These are phyloP conservation scores for Pachydiplax longipennis DNA, from an alignment of 2,888 invertebrate genomes.

Conservation along the genomic window DNA sequence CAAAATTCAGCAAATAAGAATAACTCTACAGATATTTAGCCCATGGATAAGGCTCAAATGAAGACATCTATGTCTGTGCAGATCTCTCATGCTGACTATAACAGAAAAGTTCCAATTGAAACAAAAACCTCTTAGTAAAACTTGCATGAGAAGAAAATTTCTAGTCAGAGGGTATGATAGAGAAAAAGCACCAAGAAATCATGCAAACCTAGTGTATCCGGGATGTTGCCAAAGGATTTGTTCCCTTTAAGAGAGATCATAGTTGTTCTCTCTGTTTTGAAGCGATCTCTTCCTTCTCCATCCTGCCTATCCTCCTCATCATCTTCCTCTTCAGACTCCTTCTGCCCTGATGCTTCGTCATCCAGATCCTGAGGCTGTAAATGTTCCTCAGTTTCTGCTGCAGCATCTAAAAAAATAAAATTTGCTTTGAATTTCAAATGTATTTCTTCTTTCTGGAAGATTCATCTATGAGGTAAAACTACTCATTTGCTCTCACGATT, in stretches of 20 bases:
- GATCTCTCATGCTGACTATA: no score
- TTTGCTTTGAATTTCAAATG: background rate
- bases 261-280: background rate
- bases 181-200: no score
- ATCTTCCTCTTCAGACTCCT: slow-evolving; percentile 18
- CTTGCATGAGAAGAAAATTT: no score
- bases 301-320: slow-evolving; percentile 17
- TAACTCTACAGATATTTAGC: no score
- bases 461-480: background rate
- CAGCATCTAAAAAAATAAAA: background rate
- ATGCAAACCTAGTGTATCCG: background rate
- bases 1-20: no score
- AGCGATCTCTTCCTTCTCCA: background rate
- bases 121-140: no score
- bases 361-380: background rate
- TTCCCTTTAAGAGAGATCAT: slow-evolving; percentile 9
- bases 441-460: background rate
- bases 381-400: background rate
- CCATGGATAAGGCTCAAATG: no score
- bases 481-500: no score
- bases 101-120: no score
- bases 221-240: slow-evolving; percentile 28
- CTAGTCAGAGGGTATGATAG: no score
- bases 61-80: no score
- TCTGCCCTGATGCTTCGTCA: background rate